Evolutionary conservation across 64 coral and sea anemone genomes (phyloP).

Genomic region (Orbicella faveolata): DNA sequence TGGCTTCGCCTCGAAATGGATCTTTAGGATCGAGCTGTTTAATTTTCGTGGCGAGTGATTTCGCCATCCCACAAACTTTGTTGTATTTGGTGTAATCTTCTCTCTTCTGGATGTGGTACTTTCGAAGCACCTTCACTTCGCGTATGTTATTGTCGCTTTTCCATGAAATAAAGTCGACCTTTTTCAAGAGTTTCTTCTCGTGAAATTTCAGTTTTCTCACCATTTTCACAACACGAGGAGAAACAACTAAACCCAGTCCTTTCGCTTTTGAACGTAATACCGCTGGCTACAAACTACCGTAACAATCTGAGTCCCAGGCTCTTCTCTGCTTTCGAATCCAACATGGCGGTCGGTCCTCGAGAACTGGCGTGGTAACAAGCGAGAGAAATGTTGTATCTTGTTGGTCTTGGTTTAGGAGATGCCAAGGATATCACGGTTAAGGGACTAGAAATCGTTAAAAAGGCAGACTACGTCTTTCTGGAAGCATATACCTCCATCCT

Average conservation of each 20-base stretch:
- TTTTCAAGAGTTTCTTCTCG: constrained; percentile 96
- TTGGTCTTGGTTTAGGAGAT: constrained; percentile 96
- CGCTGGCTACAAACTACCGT: neutral
- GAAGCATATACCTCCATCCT: constrained; percentile 97
- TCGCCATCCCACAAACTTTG: constrained; percentile 71
- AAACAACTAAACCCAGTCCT: neutral
- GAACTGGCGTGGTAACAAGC: neutral
- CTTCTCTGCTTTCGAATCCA: neutral
- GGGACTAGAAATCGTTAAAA: constrained; percentile 90
- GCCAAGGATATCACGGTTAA: constrained; percentile 93
- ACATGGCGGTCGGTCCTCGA: no score
- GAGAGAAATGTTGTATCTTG: constrained; percentile 80
- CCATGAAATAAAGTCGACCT: constrained; percentile 99
- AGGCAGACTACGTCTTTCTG: constrained; percentile 84
- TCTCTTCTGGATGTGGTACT: constrained; percentile 96
- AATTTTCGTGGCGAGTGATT: constrained; percentile 76
- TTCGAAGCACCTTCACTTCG: constrained; percentile 92
- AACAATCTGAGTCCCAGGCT: neutral
- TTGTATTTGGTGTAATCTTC: constrained; percentile 99
- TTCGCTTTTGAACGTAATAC: neutral
- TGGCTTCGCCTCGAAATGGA: constrained; percentile 80
- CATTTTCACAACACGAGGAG: constrained; percentile 49
- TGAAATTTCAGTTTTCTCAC: constrained; percentile 96
- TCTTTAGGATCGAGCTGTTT: constrained; percentile 88
- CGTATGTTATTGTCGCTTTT: constrained; percentile 89